Evolutionary conservation across 2,888 invertebrate species (phyloP).

Genomic region (Xestia ashworthii): DNA sequence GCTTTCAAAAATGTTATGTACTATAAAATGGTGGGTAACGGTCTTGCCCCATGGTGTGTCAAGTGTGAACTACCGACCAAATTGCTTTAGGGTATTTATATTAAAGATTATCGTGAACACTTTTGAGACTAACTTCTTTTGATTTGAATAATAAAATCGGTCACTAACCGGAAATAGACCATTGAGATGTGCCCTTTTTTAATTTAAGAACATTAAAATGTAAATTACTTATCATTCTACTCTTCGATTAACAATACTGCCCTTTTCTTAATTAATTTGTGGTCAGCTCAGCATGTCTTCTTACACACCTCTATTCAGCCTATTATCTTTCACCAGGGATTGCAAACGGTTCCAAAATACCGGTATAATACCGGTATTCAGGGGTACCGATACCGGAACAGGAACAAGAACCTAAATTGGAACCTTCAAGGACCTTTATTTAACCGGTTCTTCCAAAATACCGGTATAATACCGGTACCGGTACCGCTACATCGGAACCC

Average conservation of each 20-base stretch:
- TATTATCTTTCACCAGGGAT: neutral
- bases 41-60: slow-evolving; percentile 14
- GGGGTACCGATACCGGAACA: too few species aligned
- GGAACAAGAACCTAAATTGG: too few species aligned
- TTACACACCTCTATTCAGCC: neutral
- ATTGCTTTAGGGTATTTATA: neutral
- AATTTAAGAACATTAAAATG: neutral
- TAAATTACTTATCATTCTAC: neutral
- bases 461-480: too few species aligned
- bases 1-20: slow-evolving; percentile 11
- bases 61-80: neutral
- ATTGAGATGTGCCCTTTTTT: neutral
- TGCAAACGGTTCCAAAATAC: too few species aligned
- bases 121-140: neutral
- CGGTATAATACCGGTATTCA: too few species aligned
- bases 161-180: neutral
- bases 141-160: neutral
- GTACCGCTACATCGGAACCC: too few species aligned
- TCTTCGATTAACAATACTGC: too few species aligned
- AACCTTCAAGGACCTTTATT: too few species aligned
- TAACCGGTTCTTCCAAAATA: too few species aligned
- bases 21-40: neutral
- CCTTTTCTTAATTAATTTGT: neutral
- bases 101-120: neutral
- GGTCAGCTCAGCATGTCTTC: neutral